These are phyloP conservation scores for Mormyrops attenuatus DNA, from an alignment of 2,797 vertebrate genomes.

Conservation along the genomic window DNA sequence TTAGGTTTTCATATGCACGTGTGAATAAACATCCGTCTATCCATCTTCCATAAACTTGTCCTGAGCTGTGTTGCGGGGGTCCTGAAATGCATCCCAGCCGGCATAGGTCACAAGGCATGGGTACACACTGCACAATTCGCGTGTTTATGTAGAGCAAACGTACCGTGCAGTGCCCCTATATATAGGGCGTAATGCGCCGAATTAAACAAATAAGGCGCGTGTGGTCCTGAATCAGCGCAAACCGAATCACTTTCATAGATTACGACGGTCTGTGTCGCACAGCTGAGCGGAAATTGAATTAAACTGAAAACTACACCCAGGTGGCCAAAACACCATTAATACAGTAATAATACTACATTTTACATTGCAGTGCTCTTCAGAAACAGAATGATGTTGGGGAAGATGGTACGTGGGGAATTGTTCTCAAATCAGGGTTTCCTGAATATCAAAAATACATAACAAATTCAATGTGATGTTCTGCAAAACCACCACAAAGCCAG, in stretches of 20 bases:
- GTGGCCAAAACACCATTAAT: background rate
- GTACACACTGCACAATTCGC: background rate
- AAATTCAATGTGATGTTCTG: background rate
- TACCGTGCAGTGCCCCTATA: background rate
- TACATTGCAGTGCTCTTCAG: background rate
- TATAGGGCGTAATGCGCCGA: background rate
- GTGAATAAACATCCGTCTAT: background rate
- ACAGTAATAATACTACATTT: background rate
- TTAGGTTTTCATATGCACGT: background rate
- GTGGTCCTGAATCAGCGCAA: background rate
- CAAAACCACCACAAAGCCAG: background rate
- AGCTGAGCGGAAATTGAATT: background rate
- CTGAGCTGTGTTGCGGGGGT: background rate
- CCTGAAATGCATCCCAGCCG: background rate
- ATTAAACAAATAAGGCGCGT: background rate
- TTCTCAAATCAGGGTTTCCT: background rate
- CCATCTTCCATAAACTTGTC: background rate
- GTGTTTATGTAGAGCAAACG: background rate
- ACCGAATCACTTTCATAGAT: background rate
- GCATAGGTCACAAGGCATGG: background rate
- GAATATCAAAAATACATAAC: background rate
- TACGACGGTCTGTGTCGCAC: background rate
- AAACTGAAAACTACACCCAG: background rate
- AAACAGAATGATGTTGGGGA: background rate
- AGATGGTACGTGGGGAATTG: background rate